Base-by-base conservation (phyloP, 2,888 invertebrate genomes). In the Meliscaeva auricollis region DNA sequence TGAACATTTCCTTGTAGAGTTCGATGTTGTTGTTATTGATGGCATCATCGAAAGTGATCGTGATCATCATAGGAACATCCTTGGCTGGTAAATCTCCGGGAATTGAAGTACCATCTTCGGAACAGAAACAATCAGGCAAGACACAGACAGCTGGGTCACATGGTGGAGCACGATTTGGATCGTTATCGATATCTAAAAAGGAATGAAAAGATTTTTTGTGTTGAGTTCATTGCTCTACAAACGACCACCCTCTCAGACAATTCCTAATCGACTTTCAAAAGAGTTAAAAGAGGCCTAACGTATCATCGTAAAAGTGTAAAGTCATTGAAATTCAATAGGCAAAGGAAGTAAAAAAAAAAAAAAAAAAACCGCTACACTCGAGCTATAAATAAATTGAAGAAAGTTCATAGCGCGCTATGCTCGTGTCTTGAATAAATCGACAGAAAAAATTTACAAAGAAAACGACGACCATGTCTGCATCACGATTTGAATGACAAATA, bases 11-110 rank as follows among this genome's bases (percentile, higher is more conserved):
- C 91, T 97, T 97, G 94, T 98, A 98, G 66, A 98, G 93, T 89
- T 97, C 97, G 91, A 98, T 98, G 93, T 98, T 98, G 93, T 98
- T 97, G 93, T 97, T 97, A 92, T 98, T 98, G 92, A 98, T 97
- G 90, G 98, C 98, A 90, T 98, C 98, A 90, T 98, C 98, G 91
- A 98, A 98, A 66, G 98, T 98, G 90, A 98, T 96, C 77, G 97
- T 97, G 90, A 98, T 96, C 98, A 98, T 98, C 93, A 98, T 97
- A 5, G 98, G 98, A 0, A 98, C 97, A 90, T 97, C 97, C 92
- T 95, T 96, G 85, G 95, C 91, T 13, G 96, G 97, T 62, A 97
- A 93, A 90, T 97, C 97, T 13, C 97, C 97, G 85, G 97, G 97
- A 88, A 97, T 96, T 52, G 94, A 93, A 44, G 97, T 97, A 87